Percentiles rank a stretch among this genome's conserved stretches.
Evolutionary conservation across 2,113 vertebrate genomes (phyloP).

Genomic region (Pygoscelis adeliae): DNA sequence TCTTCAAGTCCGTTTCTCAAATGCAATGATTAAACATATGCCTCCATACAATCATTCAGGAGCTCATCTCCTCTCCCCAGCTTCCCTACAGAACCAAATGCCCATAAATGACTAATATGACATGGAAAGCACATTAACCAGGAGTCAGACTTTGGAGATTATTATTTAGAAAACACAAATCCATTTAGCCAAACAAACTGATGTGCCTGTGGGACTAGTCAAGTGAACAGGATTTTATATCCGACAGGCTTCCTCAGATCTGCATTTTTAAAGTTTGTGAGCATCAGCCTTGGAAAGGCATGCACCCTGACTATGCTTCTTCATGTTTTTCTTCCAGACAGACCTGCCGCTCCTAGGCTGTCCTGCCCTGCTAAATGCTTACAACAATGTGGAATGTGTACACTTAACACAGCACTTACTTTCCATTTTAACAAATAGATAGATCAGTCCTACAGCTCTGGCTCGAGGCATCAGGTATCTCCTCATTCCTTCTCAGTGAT

Average conservation of each 20-base stretch:
- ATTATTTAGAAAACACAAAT: background rate
- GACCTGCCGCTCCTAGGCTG: background rate
- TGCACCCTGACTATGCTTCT: background rate
- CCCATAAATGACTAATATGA: background rate
- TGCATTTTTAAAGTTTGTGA: background rate
- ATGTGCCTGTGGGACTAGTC: background rate
- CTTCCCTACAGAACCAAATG: background rate
- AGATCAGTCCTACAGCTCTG: background rate
- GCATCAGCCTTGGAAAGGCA: background rate
- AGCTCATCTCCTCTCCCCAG: background rate
- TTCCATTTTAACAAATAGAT: background rate
- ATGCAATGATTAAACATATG: background rate
- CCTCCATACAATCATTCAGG: background rate
- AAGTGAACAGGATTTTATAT: background rate
- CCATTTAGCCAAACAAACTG: background rate
- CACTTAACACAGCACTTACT: background rate
- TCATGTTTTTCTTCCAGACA: background rate
- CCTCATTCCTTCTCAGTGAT: background rate
- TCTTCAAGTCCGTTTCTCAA: background rate
- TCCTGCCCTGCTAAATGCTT: background rate
- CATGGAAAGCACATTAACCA: background rate
- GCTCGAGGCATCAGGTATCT: background rate
- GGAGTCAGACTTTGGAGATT: background rate
- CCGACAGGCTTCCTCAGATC: background rate
- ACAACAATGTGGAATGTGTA: no score